Percentiles rank a stretch among this genome's conserved stretches.
Conservation (phyloP, 2,797 vertebrate species). For the Erethizon dorsatum region DNA sequence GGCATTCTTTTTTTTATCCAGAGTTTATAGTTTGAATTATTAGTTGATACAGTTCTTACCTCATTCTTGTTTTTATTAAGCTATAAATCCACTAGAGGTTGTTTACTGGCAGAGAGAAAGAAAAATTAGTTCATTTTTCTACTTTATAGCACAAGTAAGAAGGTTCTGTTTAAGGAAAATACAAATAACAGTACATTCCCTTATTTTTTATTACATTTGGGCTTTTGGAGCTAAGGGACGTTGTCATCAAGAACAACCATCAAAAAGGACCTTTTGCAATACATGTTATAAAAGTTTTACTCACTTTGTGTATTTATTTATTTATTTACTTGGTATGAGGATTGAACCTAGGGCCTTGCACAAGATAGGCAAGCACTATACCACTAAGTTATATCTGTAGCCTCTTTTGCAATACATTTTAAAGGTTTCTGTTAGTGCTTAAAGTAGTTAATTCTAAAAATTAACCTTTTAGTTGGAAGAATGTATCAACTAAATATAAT, state of each 20-base stretch:
- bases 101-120: conserved; percentile 40
- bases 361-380: neutral
- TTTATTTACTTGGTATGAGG: neutral
- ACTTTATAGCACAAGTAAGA: neutral
- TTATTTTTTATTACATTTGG: conserved; percentile 45
- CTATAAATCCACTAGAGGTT: conserved; percentile 53
- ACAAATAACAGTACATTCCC: neutral
- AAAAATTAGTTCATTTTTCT: conserved; percentile 35
- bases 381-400: neutral
- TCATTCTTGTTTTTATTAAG: neutral
- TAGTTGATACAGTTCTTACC: neutral
- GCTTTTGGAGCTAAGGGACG: neutral
- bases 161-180: conserved; percentile 43
- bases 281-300: neutral
- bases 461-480: conserved; percentile 58
- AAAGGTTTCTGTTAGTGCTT: neutral
- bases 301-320: neutral
- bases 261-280: neutral
- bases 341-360: neutral
- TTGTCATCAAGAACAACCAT: neutral
- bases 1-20: neutral
- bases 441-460: neutral
- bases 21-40: neutral
- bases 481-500: neutral
- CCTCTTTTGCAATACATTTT: neutral